These are phyloP conservation scores for Eudemis profundana DNA, from an alignment of 2,888 invertebrate species.

Conservation along the genomic window DNA sequence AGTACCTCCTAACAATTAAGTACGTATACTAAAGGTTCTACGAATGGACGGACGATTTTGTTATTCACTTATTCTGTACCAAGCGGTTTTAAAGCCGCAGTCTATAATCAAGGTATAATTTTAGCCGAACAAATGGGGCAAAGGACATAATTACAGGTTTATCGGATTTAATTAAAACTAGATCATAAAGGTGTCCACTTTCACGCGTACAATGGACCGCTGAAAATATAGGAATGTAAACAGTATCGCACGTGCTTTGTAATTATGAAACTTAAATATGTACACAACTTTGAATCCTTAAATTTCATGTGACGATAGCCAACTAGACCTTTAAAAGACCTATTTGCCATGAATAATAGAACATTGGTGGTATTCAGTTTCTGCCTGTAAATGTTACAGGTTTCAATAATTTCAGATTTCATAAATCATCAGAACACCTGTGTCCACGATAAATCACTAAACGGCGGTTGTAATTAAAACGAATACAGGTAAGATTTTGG, in stretches of 20 bases:
- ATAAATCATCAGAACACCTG: slow-evolving; percentile 75
- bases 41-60: slow-evolving; percentile 63
- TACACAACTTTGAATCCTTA: slow-evolving; percentile 50
- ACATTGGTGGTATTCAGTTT: background rate
- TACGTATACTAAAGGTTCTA: slow-evolving; percentile 58
- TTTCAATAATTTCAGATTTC: slow-evolving; percentile 49
- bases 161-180: slow-evolving; percentile 75
- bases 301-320: too few relatives aligned
- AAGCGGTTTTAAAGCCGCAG: slow-evolving; percentile 71
- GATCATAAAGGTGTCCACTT: slow-evolving; percentile 77
- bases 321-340: too few relatives aligned
- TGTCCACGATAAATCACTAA: slow-evolving; percentile 75
- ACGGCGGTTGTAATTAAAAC: slow-evolving; percentile 78
- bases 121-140: slow-evolving; percentile 76
- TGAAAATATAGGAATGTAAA: slow-evolving; percentile 60
- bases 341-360: slow-evolving; percentile 16
- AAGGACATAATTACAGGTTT: slow-evolving; percentile 78
- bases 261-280: slow-evolving; percentile 59
- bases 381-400: background rate
- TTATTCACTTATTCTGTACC: slow-evolving; percentile 61
- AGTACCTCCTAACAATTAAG: slow-evolving; percentile 65
- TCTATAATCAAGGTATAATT: slow-evolving; percentile 78
- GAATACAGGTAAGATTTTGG: slow-evolving; percentile 77
- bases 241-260: slow-evolving; percentile 60
- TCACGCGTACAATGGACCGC: slow-evolving; percentile 71